Conservation (phyloP, 2,888 invertebrate species). For the Himalopsyche tibetana region DNA sequence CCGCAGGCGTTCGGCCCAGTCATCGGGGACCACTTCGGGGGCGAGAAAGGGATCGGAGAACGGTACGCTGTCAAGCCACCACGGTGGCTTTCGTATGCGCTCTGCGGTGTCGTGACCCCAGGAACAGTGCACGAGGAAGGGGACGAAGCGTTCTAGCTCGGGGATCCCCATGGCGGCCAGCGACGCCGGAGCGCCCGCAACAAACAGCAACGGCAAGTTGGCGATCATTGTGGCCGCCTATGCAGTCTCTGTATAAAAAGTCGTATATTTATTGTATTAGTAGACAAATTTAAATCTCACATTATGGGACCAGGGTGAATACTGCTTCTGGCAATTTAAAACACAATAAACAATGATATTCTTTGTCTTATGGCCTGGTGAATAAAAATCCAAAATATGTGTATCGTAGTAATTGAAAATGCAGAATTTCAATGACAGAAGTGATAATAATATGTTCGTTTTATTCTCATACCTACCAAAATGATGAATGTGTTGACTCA, state of each 20-base stretch:
- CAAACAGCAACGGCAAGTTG: constrained; percentile 84
- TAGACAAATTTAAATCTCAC: background rate
- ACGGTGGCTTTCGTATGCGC: constrained; percentile 80
- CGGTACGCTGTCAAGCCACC: constrained; percentile 83
- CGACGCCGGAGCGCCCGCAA: constrained; percentile 83
- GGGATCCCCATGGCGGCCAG: constrained; percentile 79
- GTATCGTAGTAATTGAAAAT: no score
- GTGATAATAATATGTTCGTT: background rate
- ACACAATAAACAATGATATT: no score
- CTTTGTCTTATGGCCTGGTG: no score
- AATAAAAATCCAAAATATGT: no score
- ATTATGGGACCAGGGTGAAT: no score
- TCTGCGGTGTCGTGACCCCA: constrained; percentile 80
- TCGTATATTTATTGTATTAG: background rate
- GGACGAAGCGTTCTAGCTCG: constrained; percentile 83
- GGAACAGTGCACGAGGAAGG: constrained; percentile 87
- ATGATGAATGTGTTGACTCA: background rate
- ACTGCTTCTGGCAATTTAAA: no score
- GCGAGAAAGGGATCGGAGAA: constrained; percentile 81
- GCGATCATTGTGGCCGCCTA: constrained; percentile 79
- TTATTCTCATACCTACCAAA: background rate
- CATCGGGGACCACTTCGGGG: constrained; percentile 73
- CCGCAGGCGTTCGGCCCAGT: constrained; percentile 80
- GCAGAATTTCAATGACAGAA: no score
- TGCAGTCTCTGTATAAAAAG: background rate